Conservation (phyloP, 2,113 vertebrate genomes). For the Lates calcarifer region DNA sequence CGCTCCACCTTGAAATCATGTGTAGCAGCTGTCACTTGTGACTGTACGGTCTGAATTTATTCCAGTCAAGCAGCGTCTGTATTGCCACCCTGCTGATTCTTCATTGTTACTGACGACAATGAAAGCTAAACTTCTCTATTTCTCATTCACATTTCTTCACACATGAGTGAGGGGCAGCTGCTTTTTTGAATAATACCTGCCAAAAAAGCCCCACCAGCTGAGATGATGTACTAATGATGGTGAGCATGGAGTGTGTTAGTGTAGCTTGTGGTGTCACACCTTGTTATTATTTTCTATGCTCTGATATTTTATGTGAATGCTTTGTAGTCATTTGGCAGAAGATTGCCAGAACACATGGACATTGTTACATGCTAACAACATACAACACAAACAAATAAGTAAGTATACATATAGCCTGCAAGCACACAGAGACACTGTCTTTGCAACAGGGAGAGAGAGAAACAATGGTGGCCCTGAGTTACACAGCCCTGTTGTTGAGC, state of each 20-base stretch:
- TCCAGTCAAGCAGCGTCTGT: slow-evolving; percentile 49
- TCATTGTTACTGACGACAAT: slow-evolving; percentile 65
- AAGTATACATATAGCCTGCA: not conserved
- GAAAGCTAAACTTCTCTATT: slow-evolving; percentile 56
- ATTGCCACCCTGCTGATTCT: slow-evolving; percentile 51
- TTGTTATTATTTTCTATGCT: slow-evolving; percentile 38
- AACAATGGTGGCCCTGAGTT: slow-evolving; percentile 8
- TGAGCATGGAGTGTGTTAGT: slow-evolving; percentile 36
- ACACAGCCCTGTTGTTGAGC: slow-evolving; percentile 37
- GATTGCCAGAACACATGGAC: slow-evolving; percentile 5
- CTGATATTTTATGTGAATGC: slow-evolving; percentile 8
- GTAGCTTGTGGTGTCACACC: slow-evolving; percentile 18
- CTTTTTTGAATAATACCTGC: slow-evolving; percentile 66
- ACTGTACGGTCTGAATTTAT: slow-evolving; percentile 56
- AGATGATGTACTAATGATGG: slow-evolving; percentile 52
- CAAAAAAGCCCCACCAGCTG: slow-evolving; percentile 51
- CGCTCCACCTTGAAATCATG: slow-evolving; percentile 42
- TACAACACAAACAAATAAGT: slow-evolving; percentile 4
- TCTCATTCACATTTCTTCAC: slow-evolving; percentile 56
- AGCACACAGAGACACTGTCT: not conserved
- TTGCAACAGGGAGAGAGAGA: slow-evolving; percentile 14
- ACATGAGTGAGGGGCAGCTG: slow-evolving; percentile 66
- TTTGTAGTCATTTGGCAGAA: slow-evolving; percentile 38
- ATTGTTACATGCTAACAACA: not conserved
- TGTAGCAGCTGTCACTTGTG: slow-evolving; percentile 50